These are phyloP conservation scores for Antrozous pallidus DNA, from an alignment of 2,797 vertebrate genomes.

Conservation along the genomic window DNA sequence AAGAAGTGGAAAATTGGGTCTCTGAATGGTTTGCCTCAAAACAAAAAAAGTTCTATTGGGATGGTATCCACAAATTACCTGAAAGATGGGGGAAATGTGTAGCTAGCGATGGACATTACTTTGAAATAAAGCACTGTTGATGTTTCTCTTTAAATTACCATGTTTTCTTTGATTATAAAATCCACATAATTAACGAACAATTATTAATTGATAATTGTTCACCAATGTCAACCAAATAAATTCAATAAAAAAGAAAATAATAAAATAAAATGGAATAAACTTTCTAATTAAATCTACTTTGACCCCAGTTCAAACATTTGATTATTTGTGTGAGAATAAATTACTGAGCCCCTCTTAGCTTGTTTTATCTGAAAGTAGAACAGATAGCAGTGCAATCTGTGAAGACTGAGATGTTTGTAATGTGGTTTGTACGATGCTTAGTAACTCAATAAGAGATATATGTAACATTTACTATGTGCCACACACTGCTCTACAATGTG, in stretches of 20 bases:
- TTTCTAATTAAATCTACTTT: conserved; percentile 21
- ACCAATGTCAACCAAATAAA: background rate
- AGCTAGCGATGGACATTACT: no score
- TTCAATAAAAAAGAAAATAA: background rate
- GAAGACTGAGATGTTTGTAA: background rate
- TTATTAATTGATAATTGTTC: background rate
- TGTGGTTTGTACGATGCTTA: background rate
- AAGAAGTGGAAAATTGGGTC: no score
- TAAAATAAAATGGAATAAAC: background rate
- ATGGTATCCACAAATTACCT: no score
- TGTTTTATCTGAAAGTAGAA: conserved; percentile 30
- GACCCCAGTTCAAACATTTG: background rate
- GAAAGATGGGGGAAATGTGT: no score
- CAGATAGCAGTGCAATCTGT: background rate
- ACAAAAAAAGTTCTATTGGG: no score
- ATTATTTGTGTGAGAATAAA: background rate
- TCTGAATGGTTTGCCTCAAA: no score
- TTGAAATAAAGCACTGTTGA: no score
- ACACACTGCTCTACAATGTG: background rate
- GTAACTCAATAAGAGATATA: background rate
- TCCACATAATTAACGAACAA: no score
- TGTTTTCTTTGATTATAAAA: no score
- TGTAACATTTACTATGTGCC: background rate
- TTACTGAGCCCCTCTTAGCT: background rate
- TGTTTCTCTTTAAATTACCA: no score